Percentiles rank a stretch among this genome's conserved stretches.
These are phyloP conservation scores for Trichacis sp. DNA, from an alignment of 2,888 invertebrate species.

Conservation along the genomic window DNA sequence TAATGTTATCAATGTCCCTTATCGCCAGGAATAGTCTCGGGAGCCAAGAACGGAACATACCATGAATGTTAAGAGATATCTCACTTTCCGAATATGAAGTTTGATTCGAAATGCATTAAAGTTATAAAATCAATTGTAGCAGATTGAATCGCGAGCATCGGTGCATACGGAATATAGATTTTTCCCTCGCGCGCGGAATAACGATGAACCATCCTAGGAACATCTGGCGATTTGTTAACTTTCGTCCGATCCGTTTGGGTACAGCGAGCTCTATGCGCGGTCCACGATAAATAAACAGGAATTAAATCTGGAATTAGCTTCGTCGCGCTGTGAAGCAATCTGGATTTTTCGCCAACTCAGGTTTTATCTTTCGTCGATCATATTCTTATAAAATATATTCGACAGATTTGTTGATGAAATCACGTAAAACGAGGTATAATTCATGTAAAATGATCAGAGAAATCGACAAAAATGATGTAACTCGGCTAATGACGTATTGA, in stretches of 20 bases:
- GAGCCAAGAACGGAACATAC: conserved; percentile 13
- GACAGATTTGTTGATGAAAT: too few species aligned
- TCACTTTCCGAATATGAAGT: conserved; percentile 43
- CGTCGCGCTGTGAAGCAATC: conserved; percentile 52
- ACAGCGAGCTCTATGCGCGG: conserved; percentile 20
- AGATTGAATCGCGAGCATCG: conserved; percentile 45
- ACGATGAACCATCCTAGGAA: conserved; percentile 53
- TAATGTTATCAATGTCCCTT: background rate
- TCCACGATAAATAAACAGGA: conserved; percentile 66
- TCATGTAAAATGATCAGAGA: too few species aligned
- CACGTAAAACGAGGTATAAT: too few species aligned
- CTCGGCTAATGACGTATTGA: too few species aligned
- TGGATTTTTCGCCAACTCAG: too few species aligned
- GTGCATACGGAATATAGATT: conserved; percentile 51
- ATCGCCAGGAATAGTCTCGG: background rate
- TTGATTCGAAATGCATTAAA: conserved; percentile 45
- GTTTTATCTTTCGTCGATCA: too few species aligned
- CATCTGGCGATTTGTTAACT: conserved; percentile 67
- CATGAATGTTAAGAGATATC: conserved; percentile 40
- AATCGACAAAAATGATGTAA: too few species aligned
- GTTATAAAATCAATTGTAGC: conserved; percentile 45
- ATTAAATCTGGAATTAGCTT: conserved; percentile 67
- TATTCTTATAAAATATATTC: too few species aligned
- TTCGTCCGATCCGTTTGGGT: conserved; percentile 47
- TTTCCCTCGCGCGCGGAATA: conserved; percentile 59